phyloP scores from a whole-genome alignment of 2,113 vertebrate species.

The Pseudorectes ferrugineus region DNA sequence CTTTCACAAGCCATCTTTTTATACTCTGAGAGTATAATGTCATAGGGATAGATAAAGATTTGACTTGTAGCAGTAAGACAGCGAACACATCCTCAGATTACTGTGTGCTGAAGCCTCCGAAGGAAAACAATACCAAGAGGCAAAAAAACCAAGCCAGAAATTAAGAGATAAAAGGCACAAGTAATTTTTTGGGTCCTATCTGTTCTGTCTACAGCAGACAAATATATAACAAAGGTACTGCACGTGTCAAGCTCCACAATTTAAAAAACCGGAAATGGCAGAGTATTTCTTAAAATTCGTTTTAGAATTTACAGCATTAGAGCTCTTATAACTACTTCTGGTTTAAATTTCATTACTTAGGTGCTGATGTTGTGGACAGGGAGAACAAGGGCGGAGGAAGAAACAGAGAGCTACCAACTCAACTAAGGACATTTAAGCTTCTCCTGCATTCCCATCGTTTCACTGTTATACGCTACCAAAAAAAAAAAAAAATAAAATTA shows the following conservation, averaged over 20 bases:
- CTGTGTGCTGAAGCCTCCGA: neutral
- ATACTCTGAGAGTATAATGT: neutral
- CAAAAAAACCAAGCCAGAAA: neutral
- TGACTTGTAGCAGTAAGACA: neutral
- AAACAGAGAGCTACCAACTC: neutral
- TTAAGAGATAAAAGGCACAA: neutral
- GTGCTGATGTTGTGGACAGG: too few relatives aligned
- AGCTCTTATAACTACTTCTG: neutral
- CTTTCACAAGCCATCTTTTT: neutral
- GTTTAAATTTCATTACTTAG: neutral
- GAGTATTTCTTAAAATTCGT: neutral
- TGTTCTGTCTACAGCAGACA: neutral
- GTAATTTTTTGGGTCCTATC: neutral
- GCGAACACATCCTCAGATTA: neutral
- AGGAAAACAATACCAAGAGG: neutral
- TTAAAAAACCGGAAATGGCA: neutral
- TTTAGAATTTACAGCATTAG: neutral
- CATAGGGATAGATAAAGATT: neutral
- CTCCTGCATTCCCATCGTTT: neutral
- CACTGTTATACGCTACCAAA: accelerated
- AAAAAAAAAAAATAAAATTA: accelerated
- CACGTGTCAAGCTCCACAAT: neutral
- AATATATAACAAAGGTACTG: neutral
- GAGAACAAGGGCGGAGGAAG: neutral
- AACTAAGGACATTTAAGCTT: neutral